Base-by-base conservation (phyloP, 2,888 invertebrate genomes). In the Marasmarcha lunaedactyla region DNA sequence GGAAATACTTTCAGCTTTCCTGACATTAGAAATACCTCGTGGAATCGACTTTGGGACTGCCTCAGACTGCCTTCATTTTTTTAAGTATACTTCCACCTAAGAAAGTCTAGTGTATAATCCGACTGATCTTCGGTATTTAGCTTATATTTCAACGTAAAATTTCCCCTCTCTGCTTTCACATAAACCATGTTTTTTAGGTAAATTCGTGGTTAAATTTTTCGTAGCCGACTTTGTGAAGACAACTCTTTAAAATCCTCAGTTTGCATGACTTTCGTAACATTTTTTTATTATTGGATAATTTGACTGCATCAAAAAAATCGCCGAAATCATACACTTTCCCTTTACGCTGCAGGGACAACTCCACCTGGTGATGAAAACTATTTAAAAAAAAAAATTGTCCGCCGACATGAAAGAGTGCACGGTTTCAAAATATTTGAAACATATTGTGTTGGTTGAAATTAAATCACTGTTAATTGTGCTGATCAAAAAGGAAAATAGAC, bases 401-500 rank as follows among this genome's bases (percentile, higher is more conserved):
- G 58, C 55, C 38, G 55, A 50, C 54, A 58, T 59, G 35, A 54
- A 57, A 14, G 34, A 33, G 56, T 59, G 59, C 20, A 57, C 54
- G 41, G 40, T 41, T 52, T 39, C 51, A 36, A 59, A 47, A 42
- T 52, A 59, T 43, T 48, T 49, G 15, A 49, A 25, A 35, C 41
- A 45, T 33, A 52, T 44, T 27, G 36, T 36, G 40, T 46, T 45
- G 12, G 34, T 12, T 43, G 46, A 45, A 46, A 49, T 55, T 39
- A 54, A 42, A 42, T 25, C 27, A 30, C 27, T 30, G 14, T 51
- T 55, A 38, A 55, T 41, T 41, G 54, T 40, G 40, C 41, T 34
- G 25, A 50, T 35, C 12, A 51, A 35, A 41, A 45, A 48, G 6
- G 47, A 40, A 36, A 30, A 30, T 30, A n/a, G 9, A 30, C n/a